A percentile compares a stretch with the other conserved stretches of the same genome.
Evolutionary conservation across 2,888 invertebrate genomes (phyloP).

Genomic region (Polydrusus cervinus): DNA sequence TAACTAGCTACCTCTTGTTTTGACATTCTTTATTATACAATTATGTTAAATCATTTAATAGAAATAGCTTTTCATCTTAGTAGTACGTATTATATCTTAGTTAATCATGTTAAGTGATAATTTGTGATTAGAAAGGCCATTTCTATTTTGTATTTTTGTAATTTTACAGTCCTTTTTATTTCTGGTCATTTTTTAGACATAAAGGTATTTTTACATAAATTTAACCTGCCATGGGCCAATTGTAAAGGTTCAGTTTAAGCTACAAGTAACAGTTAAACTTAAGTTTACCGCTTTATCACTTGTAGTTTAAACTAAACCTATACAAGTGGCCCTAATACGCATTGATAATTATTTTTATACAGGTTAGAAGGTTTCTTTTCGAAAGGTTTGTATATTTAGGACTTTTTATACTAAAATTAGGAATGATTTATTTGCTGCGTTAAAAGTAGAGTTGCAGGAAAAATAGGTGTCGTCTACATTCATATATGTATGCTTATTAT

Average conservation of each 20-base stretch:
- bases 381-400: constrained; percentile 17
- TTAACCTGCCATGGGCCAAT: no score
- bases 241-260: no score
- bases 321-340: no score
- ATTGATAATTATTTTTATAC: constrained; percentile 42
- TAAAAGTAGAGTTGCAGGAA: constrained; percentile 3
- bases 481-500: neutral
- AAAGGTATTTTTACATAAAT: constrained; percentile 41
- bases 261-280: no score
- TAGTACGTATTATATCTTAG: constrained; percentile 40
- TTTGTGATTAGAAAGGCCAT: constrained; percentile 58
- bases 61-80: constrained; percentile 43
- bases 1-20: no score
- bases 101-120: constrained; percentile 57
- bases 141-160: constrained; percentile 52
- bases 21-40: neutral
- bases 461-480: constrained; percentile 9
- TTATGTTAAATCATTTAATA: constrained; percentile 20
- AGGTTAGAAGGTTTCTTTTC: constrained; percentile 16
- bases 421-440: constrained; percentile 1
- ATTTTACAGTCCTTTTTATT: constrained; percentile 53
- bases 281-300: no score
- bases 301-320: no score
- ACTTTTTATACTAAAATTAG: constrained; percentile 29
- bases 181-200: constrained; percentile 50